phyloP scores from a whole-genome alignment of 2,888 invertebrate species.

The Cephus pygmeus region DNA sequence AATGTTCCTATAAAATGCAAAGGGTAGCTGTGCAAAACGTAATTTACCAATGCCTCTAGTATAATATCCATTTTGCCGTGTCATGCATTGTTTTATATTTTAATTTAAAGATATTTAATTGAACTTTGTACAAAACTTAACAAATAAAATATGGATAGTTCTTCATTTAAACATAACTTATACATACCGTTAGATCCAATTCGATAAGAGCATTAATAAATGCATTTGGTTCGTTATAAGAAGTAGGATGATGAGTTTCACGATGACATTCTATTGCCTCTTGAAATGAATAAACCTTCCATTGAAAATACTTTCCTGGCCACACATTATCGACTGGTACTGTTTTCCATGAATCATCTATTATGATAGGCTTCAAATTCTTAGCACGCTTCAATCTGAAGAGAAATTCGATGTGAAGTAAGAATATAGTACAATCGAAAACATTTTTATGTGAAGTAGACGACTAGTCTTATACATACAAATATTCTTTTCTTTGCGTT shows the following conservation, averaged over 20 bases:
- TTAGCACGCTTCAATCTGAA: not conserved
- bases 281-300: constrained; percentile 74
- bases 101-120: no score
- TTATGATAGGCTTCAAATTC: constrained; percentile 66
- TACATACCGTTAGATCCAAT: constrained; percentile 79
- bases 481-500: constrained; percentile 72
- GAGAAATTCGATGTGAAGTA: constrained; percentile 5
- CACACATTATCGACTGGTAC: constrained; percentile 76
- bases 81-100: no score
- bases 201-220: constrained; percentile 78
- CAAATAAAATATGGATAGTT: no score
- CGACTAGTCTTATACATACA: constrained; percentile 59
- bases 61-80: no score
- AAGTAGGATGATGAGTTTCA: constrained; percentile 85
- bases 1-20: no score
- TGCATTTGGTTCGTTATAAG: constrained; percentile 82
- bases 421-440: constrained; percentile 9
- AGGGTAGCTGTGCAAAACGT: no score
- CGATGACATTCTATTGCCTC: constrained; percentile 84
- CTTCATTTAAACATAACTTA: not conserved
- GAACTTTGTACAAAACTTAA: no score
- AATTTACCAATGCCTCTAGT: no score
- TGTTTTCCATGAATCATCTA: constrained; percentile 71
- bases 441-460: not conserved
- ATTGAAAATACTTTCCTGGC: constrained; percentile 69